Percentiles rank a stretch among this genome's conserved stretches.
Conservation (phyloP, 2,113 vertebrate genomes). For the Prolemur simus region DNA sequence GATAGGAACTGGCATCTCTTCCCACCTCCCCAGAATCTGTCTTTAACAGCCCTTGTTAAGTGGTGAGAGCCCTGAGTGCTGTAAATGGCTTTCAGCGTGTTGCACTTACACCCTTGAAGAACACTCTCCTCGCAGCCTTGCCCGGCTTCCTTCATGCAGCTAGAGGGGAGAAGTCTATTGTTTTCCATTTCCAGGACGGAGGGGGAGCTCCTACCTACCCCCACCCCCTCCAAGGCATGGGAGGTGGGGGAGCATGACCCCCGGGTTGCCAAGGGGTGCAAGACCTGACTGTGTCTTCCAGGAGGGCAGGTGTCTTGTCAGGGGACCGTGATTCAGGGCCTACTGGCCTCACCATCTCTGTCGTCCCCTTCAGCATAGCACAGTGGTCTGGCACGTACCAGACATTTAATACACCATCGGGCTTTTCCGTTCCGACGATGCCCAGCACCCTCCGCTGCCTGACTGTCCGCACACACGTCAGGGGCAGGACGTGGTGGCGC, state of each 20-base stretch:
- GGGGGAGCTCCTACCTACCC: background rate
- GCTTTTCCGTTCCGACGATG: background rate
- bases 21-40: background rate
- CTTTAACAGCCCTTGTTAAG: background rate
- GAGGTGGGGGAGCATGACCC: background rate
- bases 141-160: background rate
- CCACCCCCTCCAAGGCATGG: too few species aligned
- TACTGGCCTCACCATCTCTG: accelerated
- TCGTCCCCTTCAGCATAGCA: background rate
- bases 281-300: background rate
- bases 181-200: background rate
- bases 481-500: background rate
- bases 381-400: accelerated
- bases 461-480: accelerated
- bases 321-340: too few species aligned
- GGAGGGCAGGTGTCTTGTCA: background rate
- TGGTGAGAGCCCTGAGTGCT: accelerated
- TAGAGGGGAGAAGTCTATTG: background rate
- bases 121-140: background rate
- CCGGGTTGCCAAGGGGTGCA: background rate
- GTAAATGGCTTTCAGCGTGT: accelerated
- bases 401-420: background rate
- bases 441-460: background rate
- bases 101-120: background rate
- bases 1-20: background rate